These are phyloP conservation scores for Atlantisia rogersi DNA, from an alignment of 2,113 vertebrate genomes.

Conservation along the genomic window DNA sequence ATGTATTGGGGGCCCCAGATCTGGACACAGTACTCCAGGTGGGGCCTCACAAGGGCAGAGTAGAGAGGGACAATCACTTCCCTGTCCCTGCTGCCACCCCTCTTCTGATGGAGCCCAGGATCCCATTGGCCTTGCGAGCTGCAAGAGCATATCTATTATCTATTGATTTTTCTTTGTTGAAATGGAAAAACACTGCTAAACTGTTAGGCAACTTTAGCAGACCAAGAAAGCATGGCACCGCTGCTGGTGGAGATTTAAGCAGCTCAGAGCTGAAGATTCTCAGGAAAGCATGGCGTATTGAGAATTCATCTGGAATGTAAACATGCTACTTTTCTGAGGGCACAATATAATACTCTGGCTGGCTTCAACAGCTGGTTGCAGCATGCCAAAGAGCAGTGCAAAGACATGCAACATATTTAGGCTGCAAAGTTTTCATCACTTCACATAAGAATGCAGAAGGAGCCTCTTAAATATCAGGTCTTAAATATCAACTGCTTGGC, in stretches of 20 bases:
- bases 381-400: background rate
- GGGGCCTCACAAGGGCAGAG: too few species aligned
- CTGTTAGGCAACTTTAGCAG: background rate
- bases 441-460: background rate
- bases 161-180: background rate
- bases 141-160: background rate
- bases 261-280: background rate
- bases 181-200: background rate
- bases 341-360: background rate
- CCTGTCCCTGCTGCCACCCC: too few species aligned
- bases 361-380: background rate
- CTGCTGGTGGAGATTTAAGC: background rate
- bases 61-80: too few species aligned
- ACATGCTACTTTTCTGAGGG: background rate
- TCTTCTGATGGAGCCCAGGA: too few species aligned
- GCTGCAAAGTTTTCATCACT: background rate
- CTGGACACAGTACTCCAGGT: too few species aligned
- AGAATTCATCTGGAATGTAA: background rate
- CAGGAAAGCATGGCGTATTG: background rate
- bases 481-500: conserved; percentile 37
- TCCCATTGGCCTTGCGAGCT: too few species aligned
- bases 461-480: background rate
- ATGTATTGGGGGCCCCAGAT: too few species aligned
- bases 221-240: background rate
- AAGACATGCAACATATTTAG: background rate